A percentile compares a stretch with the other conserved stretches of the same genome.
Evolutionary conservation across 2,797 vertebrate genomes (phyloP).

Genomic region (Bothrops alternatus): DNA sequence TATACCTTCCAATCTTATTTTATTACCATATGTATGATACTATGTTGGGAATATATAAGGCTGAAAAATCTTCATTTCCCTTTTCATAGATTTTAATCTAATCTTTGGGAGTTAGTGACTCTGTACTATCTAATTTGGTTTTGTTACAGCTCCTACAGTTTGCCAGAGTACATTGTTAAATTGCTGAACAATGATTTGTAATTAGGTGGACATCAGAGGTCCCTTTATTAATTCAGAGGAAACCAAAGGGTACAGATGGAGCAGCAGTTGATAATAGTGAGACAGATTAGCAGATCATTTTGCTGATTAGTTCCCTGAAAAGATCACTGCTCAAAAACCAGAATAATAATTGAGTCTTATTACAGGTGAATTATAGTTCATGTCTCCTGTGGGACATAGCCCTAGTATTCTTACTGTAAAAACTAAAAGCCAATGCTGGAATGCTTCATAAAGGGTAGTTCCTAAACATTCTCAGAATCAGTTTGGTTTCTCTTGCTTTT

Average conservation of each 20-base stretch:
- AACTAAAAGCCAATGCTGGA: background rate
- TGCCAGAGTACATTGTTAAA: background rate
- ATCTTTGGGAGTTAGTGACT: background rate
- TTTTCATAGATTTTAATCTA: background rate
- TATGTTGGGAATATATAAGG: background rate
- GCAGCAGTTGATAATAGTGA: background rate
- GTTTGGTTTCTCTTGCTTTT: background rate
- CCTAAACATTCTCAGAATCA: background rate
- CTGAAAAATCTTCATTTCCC: background rate
- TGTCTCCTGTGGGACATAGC: background rate
- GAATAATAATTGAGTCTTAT: background rate
- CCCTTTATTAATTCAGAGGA: background rate
- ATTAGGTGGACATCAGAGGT: background rate
- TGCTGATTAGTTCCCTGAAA: background rate
- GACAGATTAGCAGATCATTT: background rate
- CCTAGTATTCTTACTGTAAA: background rate
- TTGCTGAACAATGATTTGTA: background rate
- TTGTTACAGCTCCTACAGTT: background rate
- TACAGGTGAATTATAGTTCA: background rate
- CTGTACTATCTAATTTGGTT: background rate
- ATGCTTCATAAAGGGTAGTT: background rate
- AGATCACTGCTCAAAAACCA: background rate
- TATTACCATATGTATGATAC: background rate
- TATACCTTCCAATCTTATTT: background rate
- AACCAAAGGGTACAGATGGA: background rate